A percentile compares a stretch with the other conserved stretches of the same genome.
Evolutionary conservation across 1,140 invertebrate genomes (phyloP).

Genomic region (Neuroterus valhalla): DNA sequence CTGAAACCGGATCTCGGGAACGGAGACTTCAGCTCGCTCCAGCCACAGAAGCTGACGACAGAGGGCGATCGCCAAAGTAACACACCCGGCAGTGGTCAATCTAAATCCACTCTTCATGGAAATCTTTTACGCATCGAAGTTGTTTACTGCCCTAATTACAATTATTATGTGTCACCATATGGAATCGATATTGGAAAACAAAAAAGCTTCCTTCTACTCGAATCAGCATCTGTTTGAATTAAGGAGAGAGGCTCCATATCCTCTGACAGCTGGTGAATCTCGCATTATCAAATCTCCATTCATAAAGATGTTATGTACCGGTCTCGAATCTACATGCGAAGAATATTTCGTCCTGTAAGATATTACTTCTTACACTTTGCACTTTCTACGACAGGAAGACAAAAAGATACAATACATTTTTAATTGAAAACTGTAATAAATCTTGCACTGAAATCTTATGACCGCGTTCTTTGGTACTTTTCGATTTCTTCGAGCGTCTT

Average conservation of each 20-base stretch:
- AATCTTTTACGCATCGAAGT: conserved; percentile 57
- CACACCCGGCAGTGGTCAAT: conserved; percentile 62
- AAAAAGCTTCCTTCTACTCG: too few species aligned
- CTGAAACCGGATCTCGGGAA: conserved; percentile 51
- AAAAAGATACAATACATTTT: conserved; percentile 30
- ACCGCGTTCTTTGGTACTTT: conserved; percentile 37
- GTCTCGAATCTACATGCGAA: too few species aligned
- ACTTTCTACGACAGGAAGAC: neutral
- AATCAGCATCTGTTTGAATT: too few species aligned
- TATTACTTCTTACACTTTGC: conserved; percentile 18
- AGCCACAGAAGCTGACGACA: conserved; percentile 49
- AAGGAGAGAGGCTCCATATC: too few species aligned
- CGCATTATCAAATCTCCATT: too few species aligned
- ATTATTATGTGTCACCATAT: too few species aligned
- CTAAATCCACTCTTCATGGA: conserved; percentile 50
- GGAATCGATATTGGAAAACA: too few species aligned
- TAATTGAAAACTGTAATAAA: conserved; percentile 29
- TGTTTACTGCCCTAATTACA: neutral
- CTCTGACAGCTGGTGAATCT: too few species aligned
- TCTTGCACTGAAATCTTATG: conserved; percentile 29
- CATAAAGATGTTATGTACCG: too few species aligned
- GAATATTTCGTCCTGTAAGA: too few species aligned
- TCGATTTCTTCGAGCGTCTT: conserved; percentile 38
- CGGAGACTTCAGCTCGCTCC: conserved; percentile 45
- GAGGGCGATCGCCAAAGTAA: conserved; percentile 50